Evolutionary conservation across 2,797 vertebrate genomes (phyloP), one percentile per base, ranked within the genome.

Genomic region (Pristis pectinata): DNA sequence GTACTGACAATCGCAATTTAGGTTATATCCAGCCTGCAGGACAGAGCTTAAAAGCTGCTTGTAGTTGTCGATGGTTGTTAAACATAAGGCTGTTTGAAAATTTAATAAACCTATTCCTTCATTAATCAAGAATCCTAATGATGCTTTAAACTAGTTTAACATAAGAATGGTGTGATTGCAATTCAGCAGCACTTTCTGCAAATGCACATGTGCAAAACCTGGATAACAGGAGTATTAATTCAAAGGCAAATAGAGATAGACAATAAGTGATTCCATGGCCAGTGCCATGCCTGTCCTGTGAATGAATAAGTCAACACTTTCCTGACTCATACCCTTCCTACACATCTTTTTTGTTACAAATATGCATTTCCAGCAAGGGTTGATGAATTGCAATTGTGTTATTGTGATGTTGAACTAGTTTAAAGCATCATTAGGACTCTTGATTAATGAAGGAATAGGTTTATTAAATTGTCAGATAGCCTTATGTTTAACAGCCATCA

Each of bases 361-460:
- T 10, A 10, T 77, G 30, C 22, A 77, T n/a, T 34, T 77, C 30
- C 30, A 67, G 70, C 24, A 74, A 74, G 24, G 11, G 34, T 7
- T 91, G 19, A 17, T 91, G n/a, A 4, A 22, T 67, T 67, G n/a
- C 7, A 64, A 67, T 91, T 24, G n/a, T 22, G 9, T 24, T 37
- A 41, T 41, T 91, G 6, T 41, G n/a, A 22, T n/a, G n/a, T 91
- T 91, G n/a, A 91, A 67, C 8, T 9, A 22, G 59, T 91, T 41
- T 67, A 64, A 91, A 61, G 61, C n/a, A 67, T 91, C 61, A 91
- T 91, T 91, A 91, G 41, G n/a, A 59, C n/a, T 15, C 30, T 87
- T 59, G 53, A 59, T n/a, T 41, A 91, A 67, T 41, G 59, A 27
- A 91, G n/a, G 87, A 67, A 24, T 91, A 15, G 61, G 59, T 41